Percentiles rank a stretch among this genome's conserved stretches.
Conservation (phyloP, 1,140 invertebrate species). For the Cephus cinctus region DNA sequence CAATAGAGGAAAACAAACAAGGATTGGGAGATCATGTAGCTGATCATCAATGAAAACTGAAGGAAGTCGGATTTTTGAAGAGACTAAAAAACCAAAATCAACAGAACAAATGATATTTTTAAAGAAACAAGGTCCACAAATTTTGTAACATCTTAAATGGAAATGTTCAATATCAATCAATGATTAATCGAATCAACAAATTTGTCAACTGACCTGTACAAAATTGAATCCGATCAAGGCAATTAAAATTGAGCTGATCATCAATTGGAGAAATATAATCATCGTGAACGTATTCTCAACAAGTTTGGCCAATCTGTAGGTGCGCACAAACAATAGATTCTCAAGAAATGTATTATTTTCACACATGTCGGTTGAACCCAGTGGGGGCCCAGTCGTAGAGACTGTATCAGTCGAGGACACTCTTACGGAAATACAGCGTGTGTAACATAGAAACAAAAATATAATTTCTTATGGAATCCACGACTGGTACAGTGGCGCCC, state of each 20-base stretch:
- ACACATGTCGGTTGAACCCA: too few relatives aligned
- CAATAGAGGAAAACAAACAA: neutral
- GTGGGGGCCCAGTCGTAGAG: too few relatives aligned
- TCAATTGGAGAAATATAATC: neutral
- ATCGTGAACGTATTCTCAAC: neutral
- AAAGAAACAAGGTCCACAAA: too few relatives aligned
- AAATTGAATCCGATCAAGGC: neutral
- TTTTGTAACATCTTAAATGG: too few relatives aligned
- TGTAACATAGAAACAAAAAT: too few relatives aligned
- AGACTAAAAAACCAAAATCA: too few relatives aligned
- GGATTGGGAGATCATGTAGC: neutral
- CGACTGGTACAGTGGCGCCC: too few relatives aligned
- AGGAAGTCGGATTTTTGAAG: neutral
- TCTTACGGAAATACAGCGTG: too few relatives aligned
- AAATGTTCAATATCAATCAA: neutral
- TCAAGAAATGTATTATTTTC: too few relatives aligned
- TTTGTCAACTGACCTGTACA: neutral
- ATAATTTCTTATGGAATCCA: too few relatives aligned
- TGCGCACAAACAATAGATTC: too few relatives aligned
- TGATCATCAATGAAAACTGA: neutral
- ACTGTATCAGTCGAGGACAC: too few relatives aligned
- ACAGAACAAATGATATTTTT: neutral
- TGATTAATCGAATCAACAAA: neutral
- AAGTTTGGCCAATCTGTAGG: neutral
- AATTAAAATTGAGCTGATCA: neutral